A percentile compares a stretch with the other conserved stretches of the same genome.
Evolutionary conservation across 2,888 invertebrate species (phyloP).

Genomic region (Augochlorella aurata): DNA sequence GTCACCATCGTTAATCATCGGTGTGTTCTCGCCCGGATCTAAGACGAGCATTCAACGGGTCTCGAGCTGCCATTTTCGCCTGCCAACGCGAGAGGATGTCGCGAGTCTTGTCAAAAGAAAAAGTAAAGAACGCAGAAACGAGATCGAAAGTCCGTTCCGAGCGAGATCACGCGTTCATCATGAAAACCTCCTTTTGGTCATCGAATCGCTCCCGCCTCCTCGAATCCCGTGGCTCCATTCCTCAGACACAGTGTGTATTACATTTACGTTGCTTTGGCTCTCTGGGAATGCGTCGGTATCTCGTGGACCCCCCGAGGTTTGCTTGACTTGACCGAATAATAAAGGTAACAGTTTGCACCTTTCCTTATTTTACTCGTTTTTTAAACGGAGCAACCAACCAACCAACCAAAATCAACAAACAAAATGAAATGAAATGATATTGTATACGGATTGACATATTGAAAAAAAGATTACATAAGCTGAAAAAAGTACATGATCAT

Average conservation of each 20-base stretch:
- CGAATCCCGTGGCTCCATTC: slow-evolving; percentile 40
- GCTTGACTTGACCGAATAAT: slow-evolving; percentile 82
- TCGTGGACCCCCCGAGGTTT: slow-evolving; percentile 83
- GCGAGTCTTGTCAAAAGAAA: not conserved
- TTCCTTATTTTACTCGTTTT: slow-evolving; percentile 79
- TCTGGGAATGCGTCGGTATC: slow-evolving; percentile 86
- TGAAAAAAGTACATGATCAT: slow-evolving; percentile 20
- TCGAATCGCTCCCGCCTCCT: slow-evolving; percentile 17
- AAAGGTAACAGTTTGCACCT: slow-evolving; percentile 87
- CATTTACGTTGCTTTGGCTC: slow-evolving; percentile 82
- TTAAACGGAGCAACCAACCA: slow-evolving; percentile 55
- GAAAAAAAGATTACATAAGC: slow-evolving; percentile 24
- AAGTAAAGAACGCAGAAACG: not conserved
- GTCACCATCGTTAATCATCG: slow-evolving; percentile 64
- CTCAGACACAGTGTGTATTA: slow-evolving; percentile 80
- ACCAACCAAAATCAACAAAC: slow-evolving; percentile 47
- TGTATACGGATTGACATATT: not conserved
- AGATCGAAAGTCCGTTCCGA: slow-evolving; percentile 36
- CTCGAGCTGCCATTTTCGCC: not conserved
- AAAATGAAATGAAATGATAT: slow-evolving; percentile 31
- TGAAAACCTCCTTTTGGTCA: slow-evolving; percentile 16
- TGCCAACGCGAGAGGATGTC: not conserved
- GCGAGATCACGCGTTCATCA: slow-evolving; percentile 64
- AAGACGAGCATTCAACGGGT: slow-evolving; percentile 13
- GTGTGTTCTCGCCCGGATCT: slow-evolving; percentile 64